These are phyloP conservation scores for Colinus virginianus DNA, from an alignment of 2,113 vertebrate species.

Conservation along the genomic window DNA sequence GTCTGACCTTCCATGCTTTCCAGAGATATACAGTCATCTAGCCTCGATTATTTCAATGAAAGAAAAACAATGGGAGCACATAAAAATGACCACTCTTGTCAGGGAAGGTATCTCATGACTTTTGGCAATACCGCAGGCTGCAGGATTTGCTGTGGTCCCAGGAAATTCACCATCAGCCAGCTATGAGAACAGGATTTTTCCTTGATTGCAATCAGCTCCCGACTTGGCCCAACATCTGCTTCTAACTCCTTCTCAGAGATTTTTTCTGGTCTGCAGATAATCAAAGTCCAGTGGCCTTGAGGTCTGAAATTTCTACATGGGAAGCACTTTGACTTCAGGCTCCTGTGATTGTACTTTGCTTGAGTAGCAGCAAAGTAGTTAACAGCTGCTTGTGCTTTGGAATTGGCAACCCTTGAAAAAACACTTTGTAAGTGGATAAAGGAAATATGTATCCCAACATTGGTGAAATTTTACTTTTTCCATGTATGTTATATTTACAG, in stretches of 20 bases:
- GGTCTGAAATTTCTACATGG: not conserved
- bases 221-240: not conserved
- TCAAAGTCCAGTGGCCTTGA: no score
- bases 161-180: not conserved
- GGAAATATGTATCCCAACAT: not conserved
- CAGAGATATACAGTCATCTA: not conserved
- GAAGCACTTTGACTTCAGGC: not conserved
- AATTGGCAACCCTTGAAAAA: not conserved
- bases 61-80: fast-evolving
- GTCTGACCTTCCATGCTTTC: not conserved
- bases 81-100: fast-evolving
- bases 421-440: not conserved
- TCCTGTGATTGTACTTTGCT: not conserved
- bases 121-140: not conserved
- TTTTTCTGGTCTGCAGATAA: not conserved
- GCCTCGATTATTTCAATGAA: not conserved
- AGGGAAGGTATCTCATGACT: not conserved
- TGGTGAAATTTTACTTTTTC: not conserved
- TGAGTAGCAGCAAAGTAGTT: not conserved
- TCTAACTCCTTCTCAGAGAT: not conserved
- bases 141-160: not conserved
- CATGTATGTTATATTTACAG: not conserved
- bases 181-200: not conserved
- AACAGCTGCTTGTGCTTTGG: not conserved
- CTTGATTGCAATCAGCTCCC: not conserved